Evolutionary conservation across 2,888 invertebrate species (phyloP), one percentile per base, ranked within the genome.

Genomic region (Philopedon plagiatum): DNA sequence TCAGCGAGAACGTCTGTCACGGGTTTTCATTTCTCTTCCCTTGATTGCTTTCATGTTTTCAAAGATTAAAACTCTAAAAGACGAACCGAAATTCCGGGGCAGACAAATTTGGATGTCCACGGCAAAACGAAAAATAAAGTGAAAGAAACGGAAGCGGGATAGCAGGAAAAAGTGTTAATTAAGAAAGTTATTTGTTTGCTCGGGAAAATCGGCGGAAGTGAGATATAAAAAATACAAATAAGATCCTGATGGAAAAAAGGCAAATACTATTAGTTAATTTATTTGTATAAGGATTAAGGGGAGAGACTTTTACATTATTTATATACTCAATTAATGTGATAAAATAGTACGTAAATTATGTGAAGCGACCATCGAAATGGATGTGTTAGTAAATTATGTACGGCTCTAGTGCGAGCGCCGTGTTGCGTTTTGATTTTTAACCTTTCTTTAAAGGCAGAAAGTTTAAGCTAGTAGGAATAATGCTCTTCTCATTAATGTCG

Each of bases 1-100:
- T 5, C 4, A 15, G n/a, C 11, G 7, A 39, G n/a, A 39, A 15
- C 39, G n/a, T n/a, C n/a, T n/a, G n/a, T n/a, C 2, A 1, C 0
- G 5, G 15, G 4, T 15, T 39, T 39, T 39, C 7, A 15, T 39
- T 39, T 39, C 39, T 3, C 26, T 13, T 44, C 18, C 19, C 34
- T 32, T 32, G 58, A 58, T 46, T 46, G 11, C 21, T 46, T 46
- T 46, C 11, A 34, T 39, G 58, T 58, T 58, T 39, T 13, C 32
- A 39, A 18, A 58, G 58, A 58, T 58, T 58, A 39, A 58, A 58
- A 32, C 34, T 37, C 39, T 21, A 34, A 37, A 21, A 39, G 21
- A 34, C 32, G 29, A 57, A 44, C 44, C 44, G 15, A n/a, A 19
- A 21, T 11, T 46, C 46, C n/a, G 18, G n/a, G n/a, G 9, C 9